Evolutionary conservation across 2,888 invertebrate species (phyloP), one percentile per base, ranked within the genome.

Genomic region (Cheilosia pagana): DNA sequence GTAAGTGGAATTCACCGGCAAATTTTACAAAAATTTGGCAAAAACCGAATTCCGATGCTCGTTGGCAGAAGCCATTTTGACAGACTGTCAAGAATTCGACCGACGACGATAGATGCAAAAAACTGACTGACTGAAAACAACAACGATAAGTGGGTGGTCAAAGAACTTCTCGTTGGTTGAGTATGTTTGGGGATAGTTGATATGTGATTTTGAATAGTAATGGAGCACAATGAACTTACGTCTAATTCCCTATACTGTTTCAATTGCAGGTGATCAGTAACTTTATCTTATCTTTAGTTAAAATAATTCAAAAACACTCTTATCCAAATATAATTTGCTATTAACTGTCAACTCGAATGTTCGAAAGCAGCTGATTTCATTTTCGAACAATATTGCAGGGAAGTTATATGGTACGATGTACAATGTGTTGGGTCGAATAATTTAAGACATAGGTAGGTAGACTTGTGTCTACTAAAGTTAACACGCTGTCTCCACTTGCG

Each of bases 21-120:
- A 43, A 68, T 67, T 48, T 45, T 50, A 53, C 52, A 23, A 60
- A 57, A 68, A 50, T 39, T 1, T n/a, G 19, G 1, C n/a, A 57
- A 53, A 71, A 25, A n/a, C 19, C 41, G 19, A 39, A 59, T 8
- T 16, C 43, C 57, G 55, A 52, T 43, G 19, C 50, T 57, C 41
- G 67, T 74, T 78, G 82, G 82, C 67, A 78, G 82, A 78, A 63
- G 82, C 78, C 82, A 83, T 78, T 83, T 83, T 83, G 78, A 78
- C 78, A 78, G 62, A 10, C 72, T 78, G 71, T 77, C 78, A 83
- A 60, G 41, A 62, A 25, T 39, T 39, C 55, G 14, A 67, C 65
- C 50, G 62, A 83, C 57, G 41, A 62, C 39, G 52, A 25, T 10
- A 50, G 28, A 67, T 31, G 43, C 16, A 68, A 60, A 28, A 67